Conservation (phyloP, 2,888 invertebrate species). For the Hecatera dysodea region DNA sequence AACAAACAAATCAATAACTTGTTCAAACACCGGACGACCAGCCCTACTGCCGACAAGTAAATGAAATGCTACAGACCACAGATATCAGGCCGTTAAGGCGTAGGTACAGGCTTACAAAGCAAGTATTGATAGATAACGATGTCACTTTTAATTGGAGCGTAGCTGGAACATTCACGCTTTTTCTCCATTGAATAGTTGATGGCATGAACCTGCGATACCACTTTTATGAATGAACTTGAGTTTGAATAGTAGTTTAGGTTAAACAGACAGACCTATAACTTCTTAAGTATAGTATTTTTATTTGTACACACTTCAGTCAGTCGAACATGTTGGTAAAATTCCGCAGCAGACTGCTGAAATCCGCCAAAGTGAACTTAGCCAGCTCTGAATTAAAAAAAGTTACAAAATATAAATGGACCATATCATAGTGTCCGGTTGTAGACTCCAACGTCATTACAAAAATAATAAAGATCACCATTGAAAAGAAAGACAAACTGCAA, state of each 20-base stretch:
- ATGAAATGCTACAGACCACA: conserved; percentile 51
- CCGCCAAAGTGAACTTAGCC: not conserved
- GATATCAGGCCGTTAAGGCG: conserved; percentile 56
- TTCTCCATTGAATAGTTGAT: conserved; percentile 48
- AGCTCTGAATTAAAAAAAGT: no score
- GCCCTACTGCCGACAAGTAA: conserved; percentile 46
- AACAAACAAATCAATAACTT: conserved; percentile 37
- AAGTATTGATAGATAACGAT: conserved; percentile 58
- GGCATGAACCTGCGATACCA: conserved; percentile 20
- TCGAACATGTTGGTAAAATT: not conserved
- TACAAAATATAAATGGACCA: not conserved
- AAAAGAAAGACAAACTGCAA: no score
- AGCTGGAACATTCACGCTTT: conserved; percentile 51
- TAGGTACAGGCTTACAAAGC: conserved; percentile 53
- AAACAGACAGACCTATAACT: not conserved
- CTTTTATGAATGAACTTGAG: conserved; percentile 46
- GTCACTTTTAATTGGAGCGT: conserved; percentile 58
- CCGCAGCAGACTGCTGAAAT: not conserved
- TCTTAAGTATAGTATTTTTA: not conserved
- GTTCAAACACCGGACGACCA: conserved; percentile 30
- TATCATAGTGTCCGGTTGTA: no score
- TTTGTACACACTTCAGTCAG: not conserved
- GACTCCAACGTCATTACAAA: no score
- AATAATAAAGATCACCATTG: no score
- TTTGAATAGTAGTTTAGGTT: conserved; percentile 11